Conservation (phyloP, 2,113 vertebrate genomes). For the Psittacula cyanocephala region DNA sequence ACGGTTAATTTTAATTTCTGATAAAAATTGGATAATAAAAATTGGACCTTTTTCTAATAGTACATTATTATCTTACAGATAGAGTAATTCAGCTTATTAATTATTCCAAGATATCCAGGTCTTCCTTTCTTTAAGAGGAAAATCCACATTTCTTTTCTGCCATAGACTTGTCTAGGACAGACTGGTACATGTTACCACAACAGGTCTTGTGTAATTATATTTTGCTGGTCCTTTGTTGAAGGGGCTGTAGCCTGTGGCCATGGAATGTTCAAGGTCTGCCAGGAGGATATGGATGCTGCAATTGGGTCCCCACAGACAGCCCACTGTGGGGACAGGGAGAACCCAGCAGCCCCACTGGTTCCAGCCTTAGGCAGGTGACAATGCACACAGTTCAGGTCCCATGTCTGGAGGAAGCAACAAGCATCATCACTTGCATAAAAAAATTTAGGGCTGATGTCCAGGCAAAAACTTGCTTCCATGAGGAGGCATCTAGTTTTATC, state of each 20-base stretch:
- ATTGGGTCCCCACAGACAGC: background rate
- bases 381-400: no score
- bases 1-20: conserved; percentile 42
- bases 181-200: background rate
- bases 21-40: conserved; percentile 46
- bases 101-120: background rate
- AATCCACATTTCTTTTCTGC: background rate
- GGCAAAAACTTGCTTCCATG: rapidly evolving
- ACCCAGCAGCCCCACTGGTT: no score
- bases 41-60: background rate
- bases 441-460: no score
- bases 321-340: background rate
- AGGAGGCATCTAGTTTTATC: background rate
- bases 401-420: background rate
- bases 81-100: background rate
- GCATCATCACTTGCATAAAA: background rate
- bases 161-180: background rate
- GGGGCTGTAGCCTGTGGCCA: background rate
- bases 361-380: background rate
- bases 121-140: background rate
- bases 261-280: background rate
- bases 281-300: background rate
- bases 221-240: background rate
- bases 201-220: background rate
- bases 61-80: background rate